Conservation (phyloP, 2,113 vertebrate genomes). For the Pterocles burchelli region DNA sequence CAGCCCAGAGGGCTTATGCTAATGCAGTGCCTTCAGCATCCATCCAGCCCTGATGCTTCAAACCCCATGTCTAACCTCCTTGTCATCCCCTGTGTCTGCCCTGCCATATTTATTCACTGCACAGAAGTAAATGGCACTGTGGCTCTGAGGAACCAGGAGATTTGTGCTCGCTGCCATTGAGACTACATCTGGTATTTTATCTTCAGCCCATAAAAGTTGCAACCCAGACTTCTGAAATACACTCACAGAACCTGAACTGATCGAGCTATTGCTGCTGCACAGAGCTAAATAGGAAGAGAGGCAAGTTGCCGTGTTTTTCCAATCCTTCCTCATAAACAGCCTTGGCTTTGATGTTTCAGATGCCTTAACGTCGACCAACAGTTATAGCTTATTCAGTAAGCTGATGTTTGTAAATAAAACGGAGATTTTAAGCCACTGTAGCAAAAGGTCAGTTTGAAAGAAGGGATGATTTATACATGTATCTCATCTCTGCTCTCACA, state of each 20-base stretch:
- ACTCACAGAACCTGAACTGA: neutral
- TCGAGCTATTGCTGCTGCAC: neutral
- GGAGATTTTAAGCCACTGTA: neutral
- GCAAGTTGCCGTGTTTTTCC: neutral
- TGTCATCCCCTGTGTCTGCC: neutral
- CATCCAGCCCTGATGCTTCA: neutral
- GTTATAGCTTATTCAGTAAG: neutral
- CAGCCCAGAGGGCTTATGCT: neutral
- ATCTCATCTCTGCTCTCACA: neutral
- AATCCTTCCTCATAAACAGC: neutral
- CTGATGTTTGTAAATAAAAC: constrained; percentile 31
- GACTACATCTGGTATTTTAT: neutral
- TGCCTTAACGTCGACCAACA: neutral
- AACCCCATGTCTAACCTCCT: neutral
- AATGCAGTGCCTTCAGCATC: accelerated
- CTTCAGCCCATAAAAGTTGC: neutral
- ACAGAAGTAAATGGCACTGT: neutral
- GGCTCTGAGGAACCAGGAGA: constrained; percentile 2
- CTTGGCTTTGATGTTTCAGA: constrained; percentile 25
- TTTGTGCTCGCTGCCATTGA: neutral
- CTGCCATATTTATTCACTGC: neutral
- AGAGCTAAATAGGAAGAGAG: neutral
- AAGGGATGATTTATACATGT: neutral
- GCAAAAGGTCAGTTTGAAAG: neutral
- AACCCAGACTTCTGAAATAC: neutral